Percentiles rank a stretch among this genome's conserved stretches.
These are phyloP conservation scores for Drosophila elegans DNA, from an alignment of 1,140 invertebrate species.

Conservation along the genomic window DNA sequence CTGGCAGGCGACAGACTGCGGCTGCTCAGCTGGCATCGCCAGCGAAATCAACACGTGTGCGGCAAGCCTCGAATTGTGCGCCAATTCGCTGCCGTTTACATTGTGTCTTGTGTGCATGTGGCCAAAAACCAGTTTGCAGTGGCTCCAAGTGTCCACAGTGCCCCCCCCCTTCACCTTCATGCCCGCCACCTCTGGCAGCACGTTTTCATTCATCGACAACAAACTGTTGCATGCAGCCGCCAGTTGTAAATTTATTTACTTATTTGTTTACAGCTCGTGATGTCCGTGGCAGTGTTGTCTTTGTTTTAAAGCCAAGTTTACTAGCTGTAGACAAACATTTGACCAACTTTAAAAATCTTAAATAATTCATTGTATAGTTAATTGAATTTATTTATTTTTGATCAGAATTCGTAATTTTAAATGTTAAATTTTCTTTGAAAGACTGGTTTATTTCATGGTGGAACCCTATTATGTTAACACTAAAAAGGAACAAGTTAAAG, in stretches of 20 bases:
- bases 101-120: slow-evolving; percentile 38
- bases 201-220: slow-evolving; percentile 73
- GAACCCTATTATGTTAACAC: too few relatives aligned
- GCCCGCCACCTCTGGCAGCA: slow-evolving; percentile 33
- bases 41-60: slow-evolving; percentile 56
- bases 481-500: too few relatives aligned
- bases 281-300: slow-evolving; percentile 34
- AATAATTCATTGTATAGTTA: too few relatives aligned
- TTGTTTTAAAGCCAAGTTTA: background rate
- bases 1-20: slow-evolving; percentile 8
- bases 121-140: slow-evolving; percentile 69
- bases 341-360: too few relatives aligned
- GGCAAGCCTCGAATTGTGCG: slow-evolving; percentile 46
- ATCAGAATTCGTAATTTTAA: too few relatives aligned
- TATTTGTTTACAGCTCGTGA: slow-evolving; percentile 52
- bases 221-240: slow-evolving; percentile 70
- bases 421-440: too few relatives aligned
- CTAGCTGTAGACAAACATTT: background rate
- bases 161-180: background rate
- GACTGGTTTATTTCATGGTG: too few relatives aligned
- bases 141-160: slow-evolving; percentile 63
- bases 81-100: slow-evolving; percentile 41
- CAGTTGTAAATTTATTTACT: slow-evolving; percentile 64
- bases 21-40: slow-evolving; percentile 60
- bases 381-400: too few relatives aligned